Conservation (phyloP, 2,888 invertebrate species). For the Lithophane semibrunnea region DNA sequence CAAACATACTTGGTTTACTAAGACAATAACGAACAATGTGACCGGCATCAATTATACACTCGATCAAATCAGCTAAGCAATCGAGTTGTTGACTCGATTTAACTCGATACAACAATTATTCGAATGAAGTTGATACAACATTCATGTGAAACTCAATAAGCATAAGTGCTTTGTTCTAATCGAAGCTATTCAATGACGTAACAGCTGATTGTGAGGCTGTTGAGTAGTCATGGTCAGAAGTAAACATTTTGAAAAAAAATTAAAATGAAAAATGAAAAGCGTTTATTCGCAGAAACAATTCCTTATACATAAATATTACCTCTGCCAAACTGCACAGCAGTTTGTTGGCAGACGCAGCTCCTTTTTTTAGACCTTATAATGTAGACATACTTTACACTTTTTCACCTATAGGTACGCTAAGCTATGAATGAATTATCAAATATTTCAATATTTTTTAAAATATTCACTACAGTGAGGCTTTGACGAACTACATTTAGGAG, state of each 20-base stretch:
- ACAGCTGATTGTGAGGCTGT: constrained; percentile 10
- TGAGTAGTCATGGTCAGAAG: not conserved
- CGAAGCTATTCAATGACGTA: constrained; percentile 17
- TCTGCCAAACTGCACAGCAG: too few species aligned
- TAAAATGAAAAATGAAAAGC: too few species aligned
- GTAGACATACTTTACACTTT: too few species aligned
- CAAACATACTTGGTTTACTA: not conserved
- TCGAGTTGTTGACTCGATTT: constrained; percentile 31
- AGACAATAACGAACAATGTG: constrained; percentile 14
- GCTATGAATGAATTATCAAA: too few species aligned
- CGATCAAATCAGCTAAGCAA: constrained; percentile 34
- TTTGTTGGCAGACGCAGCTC: too few species aligned
- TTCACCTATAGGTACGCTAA: too few species aligned
- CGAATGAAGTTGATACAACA: constrained; percentile 20
- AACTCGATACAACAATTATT: constrained; percentile 16
- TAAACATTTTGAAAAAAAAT: not conserved
- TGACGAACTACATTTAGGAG: too few species aligned
- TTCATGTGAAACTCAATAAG: constrained; percentile 33
- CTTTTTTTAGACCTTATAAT: too few species aligned
- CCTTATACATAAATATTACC: too few species aligned
- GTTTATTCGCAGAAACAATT: too few species aligned
- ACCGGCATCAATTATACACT: constrained; percentile 30
- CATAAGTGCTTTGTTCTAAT: constrained; percentile 34
- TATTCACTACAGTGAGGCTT: too few species aligned
- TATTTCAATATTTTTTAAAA: too few species aligned